Evolutionary conservation across 2,888 invertebrate genomes (phyloP).

Genomic region (Oligia strigilis): DNA sequence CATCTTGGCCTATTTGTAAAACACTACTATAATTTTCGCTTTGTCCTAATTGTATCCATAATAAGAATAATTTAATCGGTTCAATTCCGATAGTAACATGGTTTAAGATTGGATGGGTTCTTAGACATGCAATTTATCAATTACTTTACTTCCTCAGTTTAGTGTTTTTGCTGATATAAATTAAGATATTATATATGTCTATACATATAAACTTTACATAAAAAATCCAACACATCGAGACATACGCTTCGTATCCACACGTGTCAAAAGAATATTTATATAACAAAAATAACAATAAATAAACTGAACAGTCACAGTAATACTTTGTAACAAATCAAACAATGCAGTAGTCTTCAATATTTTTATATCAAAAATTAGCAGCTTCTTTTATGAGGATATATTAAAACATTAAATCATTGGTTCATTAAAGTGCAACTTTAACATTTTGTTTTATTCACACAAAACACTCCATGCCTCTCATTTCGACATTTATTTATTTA

Average conservation of each 20-base stretch:
- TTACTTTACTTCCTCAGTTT: conserved; percentile 49
- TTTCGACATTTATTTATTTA: conserved; percentile 49
- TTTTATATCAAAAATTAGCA: conserved; percentile 40
- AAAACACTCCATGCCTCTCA: conserved; percentile 43
- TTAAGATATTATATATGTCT: conserved; percentile 42
- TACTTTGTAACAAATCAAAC: conserved; percentile 51
- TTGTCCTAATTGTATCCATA: conserved; percentile 51
- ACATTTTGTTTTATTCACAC: conserved; percentile 51
- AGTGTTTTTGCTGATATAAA: conserved; percentile 54
- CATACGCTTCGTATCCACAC: conserved; percentile 33
- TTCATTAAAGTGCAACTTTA: conserved; percentile 50
- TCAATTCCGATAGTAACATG: conserved; percentile 52
- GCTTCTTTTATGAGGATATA: conserved; percentile 24
- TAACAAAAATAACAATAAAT: conserved; percentile 61
- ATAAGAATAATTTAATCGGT: conserved; percentile 38
- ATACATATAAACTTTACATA: conserved; percentile 36
- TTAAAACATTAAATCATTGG: conserved; percentile 40
- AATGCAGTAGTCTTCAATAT: conserved; percentile 30
- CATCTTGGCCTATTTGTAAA: conserved; percentile 50
- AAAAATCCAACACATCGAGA: conserved; percentile 45
- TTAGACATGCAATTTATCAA: conserved; percentile 35
- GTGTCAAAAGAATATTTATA: conserved; percentile 52
- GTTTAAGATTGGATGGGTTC: conserved; percentile 13
- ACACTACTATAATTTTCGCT: conserved; percentile 48
- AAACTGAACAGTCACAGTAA: conserved; percentile 54